A percentile compares a stretch with the other conserved stretches of the same genome.
These are phyloP conservation scores for Cantharis lateralis DNA, from an alignment of 2,888 invertebrate species.

Conservation along the genomic window DNA sequence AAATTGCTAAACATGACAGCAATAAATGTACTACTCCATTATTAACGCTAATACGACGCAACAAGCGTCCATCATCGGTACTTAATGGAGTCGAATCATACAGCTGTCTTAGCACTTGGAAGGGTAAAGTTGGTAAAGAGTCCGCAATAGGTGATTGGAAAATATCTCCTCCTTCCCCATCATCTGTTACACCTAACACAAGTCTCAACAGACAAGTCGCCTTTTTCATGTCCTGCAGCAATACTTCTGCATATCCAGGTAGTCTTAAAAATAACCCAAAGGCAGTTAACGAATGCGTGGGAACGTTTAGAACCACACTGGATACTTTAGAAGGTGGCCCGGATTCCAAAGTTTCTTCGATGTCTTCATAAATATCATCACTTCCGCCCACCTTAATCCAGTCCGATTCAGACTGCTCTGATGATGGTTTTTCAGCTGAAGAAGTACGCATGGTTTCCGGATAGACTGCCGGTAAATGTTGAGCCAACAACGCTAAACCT, in stretches of 20 bases:
- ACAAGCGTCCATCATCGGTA: conserved; percentile 74
- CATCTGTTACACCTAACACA: conserved; percentile 88
- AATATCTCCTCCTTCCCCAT: conserved; percentile 86
- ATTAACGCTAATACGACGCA: conserved; percentile 79
- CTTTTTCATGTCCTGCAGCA: conserved; percentile 80
- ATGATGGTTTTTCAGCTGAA: conserved; percentile 62
- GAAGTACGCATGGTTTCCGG: conserved; percentile 70
- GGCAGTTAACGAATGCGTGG: conserved; percentile 89
- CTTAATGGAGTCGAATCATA: conserved; percentile 77
- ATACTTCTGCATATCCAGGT: conserved; percentile 88
- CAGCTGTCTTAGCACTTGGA: conserved; percentile 76
- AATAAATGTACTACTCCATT: conserved; percentile 85
- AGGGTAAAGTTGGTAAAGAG: conserved; percentile 74
- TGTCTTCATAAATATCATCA: conserved; percentile 67
- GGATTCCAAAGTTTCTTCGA: conserved; percentile 61
- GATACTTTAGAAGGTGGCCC: conserved; percentile 59
- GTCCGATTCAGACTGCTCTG: conserved; percentile 58
- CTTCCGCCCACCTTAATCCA: conserved; percentile 61
- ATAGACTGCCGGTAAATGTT: conserved; percentile 86
- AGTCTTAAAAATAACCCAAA: conserved; percentile 87
- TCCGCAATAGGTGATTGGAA: conserved; percentile 71
- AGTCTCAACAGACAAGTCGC: conserved; percentile 86
- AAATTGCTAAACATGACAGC: conserved; percentile 85
- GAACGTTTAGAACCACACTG: conserved; percentile 67
- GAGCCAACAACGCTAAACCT: conserved; percentile 85